Evolutionary conservation across 2,113 vertebrate species (phyloP), one percentile per base, ranked within the genome.

Genomic region (Mormyrus lacerda): DNA sequence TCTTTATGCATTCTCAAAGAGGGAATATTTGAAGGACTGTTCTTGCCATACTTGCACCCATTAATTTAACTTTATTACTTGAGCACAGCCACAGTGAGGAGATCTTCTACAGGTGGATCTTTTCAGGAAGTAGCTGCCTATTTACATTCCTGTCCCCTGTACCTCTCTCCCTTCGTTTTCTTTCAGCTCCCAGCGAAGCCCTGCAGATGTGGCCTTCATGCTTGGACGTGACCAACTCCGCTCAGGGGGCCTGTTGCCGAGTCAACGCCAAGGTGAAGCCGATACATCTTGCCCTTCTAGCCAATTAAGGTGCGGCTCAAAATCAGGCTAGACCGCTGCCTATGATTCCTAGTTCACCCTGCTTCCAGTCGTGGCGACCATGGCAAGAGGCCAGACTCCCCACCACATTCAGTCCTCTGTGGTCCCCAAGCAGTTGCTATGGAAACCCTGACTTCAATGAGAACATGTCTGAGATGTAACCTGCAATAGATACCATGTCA

Each of bases 391-490:
- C 87, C 42, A 31, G 45, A 47, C 69, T 88, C 39, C 21, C 47
- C 5, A 3, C 89, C 39, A 50, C 24, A 47, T n/a, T n/a, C 51
- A 1, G 47, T 48, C 55, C 44, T 73, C 27, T 31, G n/a, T 85
- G 82, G 47, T 35, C 73, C 15, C 73, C 19, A 31, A 88, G 51
- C 55, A 55, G 90, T 90, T 90, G 87, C 90, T 21, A 88, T 65
- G 47, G 90, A 88, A 88, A 90, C 87, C 15, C n/a, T 44, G 42
- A 82, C 82, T 58, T 89, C 73, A 55, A 58, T 65, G 87, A 55
- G 87, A 83, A 86, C 61, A 55, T 50, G 19, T 84, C 90, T 90
- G 39, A 58, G 89, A 89, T 73, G 44, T 88, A 76, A 90, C 89
- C 89, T 48, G 44, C 11, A 55, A 61, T 69, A 69, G n/a, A 58